Conservation (phyloP, 2,113 vertebrate species). For the Poeciliopsis turrubarensis region DNA sequence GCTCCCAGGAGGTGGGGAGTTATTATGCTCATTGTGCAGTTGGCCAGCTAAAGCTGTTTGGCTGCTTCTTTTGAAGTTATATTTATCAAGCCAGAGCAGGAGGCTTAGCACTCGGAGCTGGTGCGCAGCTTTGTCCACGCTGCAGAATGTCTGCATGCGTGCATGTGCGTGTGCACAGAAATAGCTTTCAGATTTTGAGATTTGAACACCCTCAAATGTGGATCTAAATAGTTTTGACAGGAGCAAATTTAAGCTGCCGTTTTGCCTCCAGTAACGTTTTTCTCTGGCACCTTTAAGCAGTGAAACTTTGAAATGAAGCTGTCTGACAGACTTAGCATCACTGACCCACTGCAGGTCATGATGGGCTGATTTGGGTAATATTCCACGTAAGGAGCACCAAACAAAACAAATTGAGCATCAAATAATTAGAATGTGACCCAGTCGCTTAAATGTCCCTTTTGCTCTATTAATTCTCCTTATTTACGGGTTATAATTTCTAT, state of each 20-base stretch:
- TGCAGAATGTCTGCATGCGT: conserved; percentile 41
- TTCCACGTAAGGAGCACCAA: conserved; percentile 28
- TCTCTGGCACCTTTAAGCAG: conserved; percentile 2
- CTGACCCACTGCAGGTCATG: conserved; percentile 14
- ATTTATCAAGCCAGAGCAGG: conserved; percentile 77
- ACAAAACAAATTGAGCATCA: conserved; percentile 7
- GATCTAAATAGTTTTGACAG: conserved; percentile 13
- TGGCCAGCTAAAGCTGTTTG: conserved; percentile 76
- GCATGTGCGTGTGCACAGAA: conserved; percentile 42
- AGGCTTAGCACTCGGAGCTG: conserved; percentile 71
- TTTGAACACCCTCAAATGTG: conserved; percentile 43
- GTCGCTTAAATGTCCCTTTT: conserved; percentile 14
- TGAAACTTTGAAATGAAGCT: conserved; percentile 10
- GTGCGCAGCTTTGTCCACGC: conserved; percentile 65
- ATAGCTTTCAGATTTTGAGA: conserved; percentile 46
- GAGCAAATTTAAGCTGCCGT: conserved; percentile 15
- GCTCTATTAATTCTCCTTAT: conserved; percentile 1
- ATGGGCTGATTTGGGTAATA: conserved; percentile 28
- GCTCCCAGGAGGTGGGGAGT: conserved; percentile 76
- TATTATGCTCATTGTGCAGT: conserved; percentile 78
- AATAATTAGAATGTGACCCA: conserved; percentile 25
- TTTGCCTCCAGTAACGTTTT: conserved; percentile 12
- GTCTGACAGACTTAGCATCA: conserved; percentile 5
- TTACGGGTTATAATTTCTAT: conserved; percentile 4
- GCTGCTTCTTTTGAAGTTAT: conserved; percentile 81